Percentiles rank a stretch among this genome's conserved stretches.
Conservation (phyloP, 2,797 vertebrate species). For the Heteromormyrus szaboi region DNA sequence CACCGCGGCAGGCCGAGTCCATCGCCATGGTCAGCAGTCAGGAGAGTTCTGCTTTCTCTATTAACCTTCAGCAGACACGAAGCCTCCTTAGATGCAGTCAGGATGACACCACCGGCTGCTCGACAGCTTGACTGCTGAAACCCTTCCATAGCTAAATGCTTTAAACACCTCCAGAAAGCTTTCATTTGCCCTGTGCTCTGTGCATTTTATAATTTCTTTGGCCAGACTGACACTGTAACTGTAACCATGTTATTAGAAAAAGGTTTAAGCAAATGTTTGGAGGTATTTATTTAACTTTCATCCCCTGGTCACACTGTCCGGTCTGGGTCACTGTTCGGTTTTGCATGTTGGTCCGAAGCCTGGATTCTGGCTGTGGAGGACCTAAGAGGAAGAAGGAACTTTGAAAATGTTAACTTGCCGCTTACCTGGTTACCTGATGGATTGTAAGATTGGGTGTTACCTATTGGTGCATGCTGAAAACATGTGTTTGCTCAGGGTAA, state of each 20-base stretch:
- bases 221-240: not conserved
- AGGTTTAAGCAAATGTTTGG: not conserved
- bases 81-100: not conserved
- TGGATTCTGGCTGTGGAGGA: not conserved
- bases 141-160: not conserved
- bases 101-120: not conserved
- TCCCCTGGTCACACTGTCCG: not conserved
- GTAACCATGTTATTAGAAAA: not conserved
- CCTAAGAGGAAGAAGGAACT: not conserved
- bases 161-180: not conserved
- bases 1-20: not conserved
- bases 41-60: not conserved
- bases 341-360: not conserved
- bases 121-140: not conserved
- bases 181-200: not conserved
- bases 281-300: slow-evolving; percentile 2
- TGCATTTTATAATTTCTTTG: not conserved
- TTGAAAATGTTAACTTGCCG: not conserved
- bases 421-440: not conserved
- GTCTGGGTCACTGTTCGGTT: not conserved
- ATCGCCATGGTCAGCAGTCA: not conserved
- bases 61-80: not conserved
- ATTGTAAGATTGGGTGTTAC: not conserved
- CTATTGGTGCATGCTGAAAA: not conserved
- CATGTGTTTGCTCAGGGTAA: not conserved